Percentiles rank a stretch among this genome's conserved stretches.
These are phyloP conservation scores for Synergus japonicus DNA, from an alignment of 2,888 invertebrate species.

Conservation along the genomic window DNA sequence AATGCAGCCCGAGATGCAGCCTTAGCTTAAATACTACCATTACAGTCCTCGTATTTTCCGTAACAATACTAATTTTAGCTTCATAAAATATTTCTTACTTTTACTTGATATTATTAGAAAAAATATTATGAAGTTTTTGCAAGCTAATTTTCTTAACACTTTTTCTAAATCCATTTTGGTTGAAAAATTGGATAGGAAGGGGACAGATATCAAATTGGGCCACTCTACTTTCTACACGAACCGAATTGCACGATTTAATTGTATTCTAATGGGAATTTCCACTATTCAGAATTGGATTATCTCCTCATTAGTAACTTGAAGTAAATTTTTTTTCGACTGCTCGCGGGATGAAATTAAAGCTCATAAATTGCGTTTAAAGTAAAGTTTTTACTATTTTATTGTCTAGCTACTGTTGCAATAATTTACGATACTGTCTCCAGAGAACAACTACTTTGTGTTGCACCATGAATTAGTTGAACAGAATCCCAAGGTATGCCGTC, in stretches of 20 bases:
- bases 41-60: not conserved
- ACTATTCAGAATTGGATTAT: not conserved
- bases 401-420: constrained; percentile 15
- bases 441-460: constrained; percentile 37
- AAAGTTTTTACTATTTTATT: constrained; percentile 38
- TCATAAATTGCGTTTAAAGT: constrained; percentile 29
- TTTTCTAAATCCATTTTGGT: too few relatives aligned
- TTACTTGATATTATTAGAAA: not conserved
- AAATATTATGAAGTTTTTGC: too few relatives aligned
- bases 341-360: constrained; percentile 6
- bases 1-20: not conserved
- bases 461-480: constrained; percentile 36
- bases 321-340: constrained; percentile 15
- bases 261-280: not conserved
- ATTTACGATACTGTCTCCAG: constrained; percentile 38
- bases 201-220: not conserved
- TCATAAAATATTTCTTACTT: not conserved
- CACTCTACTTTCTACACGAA: not conserved
- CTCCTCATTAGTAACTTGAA: not conserved
- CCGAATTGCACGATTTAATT: not conserved
- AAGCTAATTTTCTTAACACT: too few relatives aligned
- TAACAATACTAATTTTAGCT: constrained; percentile 13
- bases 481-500: constrained; percentile 40
- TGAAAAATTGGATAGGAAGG: too few relatives aligned
- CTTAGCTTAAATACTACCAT: not conserved